Evolutionary conservation across 2,888 invertebrate species (phyloP), one percentile per base, ranked within the genome.

Genomic region (Drosophila pseudotakahashii): DNA sequence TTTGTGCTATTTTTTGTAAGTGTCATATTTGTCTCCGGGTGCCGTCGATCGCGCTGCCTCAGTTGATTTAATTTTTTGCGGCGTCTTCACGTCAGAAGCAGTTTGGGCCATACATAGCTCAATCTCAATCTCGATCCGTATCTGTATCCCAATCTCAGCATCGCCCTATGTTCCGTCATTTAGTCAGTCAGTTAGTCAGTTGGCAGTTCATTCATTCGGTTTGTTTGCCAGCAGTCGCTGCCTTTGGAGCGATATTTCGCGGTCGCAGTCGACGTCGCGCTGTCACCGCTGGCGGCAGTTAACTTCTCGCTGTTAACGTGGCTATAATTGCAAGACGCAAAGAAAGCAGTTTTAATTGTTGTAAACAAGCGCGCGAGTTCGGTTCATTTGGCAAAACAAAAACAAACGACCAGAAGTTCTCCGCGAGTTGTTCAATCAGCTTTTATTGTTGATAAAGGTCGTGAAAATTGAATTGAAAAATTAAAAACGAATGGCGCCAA

Each of bases 321-420:
- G 76, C 84, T 84, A 77, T 84, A 89, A 89, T 80, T 85, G 86
- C 77, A 73, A 78, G 63, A 36, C 71, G 76, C 85, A 58, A 39
- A 39, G 79, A 75, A 72, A 79, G 78, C 79, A 77, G 75, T 76
- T 79, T 90, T 88, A 90, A 90, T 90, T 90, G 89, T 82, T 89
- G 79, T 87, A 87, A 90, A 87, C 84, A 85, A 75, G 78, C 79
- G 81, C 75, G 79, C 85, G 81, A 77, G 87, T 78, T 88, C 85
- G 75, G 88, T 79, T 75, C 75, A 48, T 47, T 61, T 50, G 60
- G 51, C 34, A 50, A 51, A 58, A 10, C 45, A 52, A 64, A 57
- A 54, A 26, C 11, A 54, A 51, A 16, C 37, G 39, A 26, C 41
- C 52, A 30, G 7, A 41, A 55, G 53, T 50, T 14, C 50, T 52